Conservation (phyloP, 2,797 vertebrate genomes). For the Kryptopterus vitreolus region DNA sequence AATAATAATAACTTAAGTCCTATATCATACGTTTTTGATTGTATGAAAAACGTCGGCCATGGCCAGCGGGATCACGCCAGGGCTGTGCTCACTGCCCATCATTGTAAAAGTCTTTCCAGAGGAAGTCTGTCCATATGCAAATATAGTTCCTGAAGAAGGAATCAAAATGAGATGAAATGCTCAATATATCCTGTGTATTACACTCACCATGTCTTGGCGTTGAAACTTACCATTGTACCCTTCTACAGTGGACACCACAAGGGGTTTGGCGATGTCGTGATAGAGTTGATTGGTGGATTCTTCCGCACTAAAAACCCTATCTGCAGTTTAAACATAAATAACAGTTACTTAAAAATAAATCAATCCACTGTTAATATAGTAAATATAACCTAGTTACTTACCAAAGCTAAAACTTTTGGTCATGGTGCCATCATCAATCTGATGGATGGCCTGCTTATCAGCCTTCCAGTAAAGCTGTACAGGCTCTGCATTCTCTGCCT, state of each 20-base stretch:
- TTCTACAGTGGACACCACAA: slow-evolving; percentile 86
- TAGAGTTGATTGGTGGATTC: slow-evolving; percentile 86
- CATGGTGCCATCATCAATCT: slow-evolving; percentile 79
- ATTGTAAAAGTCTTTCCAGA: slow-evolving; percentile 97
- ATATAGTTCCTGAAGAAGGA: slow-evolving; percentile 84
- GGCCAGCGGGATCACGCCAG: slow-evolving; percentile 88
- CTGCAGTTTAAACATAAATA: slow-evolving; percentile 61
- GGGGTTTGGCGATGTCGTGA: slow-evolving; percentile 84
- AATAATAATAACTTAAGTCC: too few species aligned
- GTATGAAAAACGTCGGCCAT: slow-evolving; percentile 89
- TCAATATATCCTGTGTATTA: neutral
- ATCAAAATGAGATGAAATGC: neutral
- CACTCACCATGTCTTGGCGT: neutral
- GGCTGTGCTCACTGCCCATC: slow-evolving; percentile 81
- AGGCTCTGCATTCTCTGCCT: slow-evolving; percentile 63
- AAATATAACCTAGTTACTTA: slow-evolving; percentile 61
- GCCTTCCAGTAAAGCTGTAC: slow-evolving; percentile 79
- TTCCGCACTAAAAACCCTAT: slow-evolving; percentile 83
- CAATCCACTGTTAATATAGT: neutral
- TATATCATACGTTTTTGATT: slow-evolving; percentile 80
- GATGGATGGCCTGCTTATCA: slow-evolving; percentile 78
- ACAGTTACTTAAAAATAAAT: neutral
- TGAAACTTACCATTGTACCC: slow-evolving; percentile 87
- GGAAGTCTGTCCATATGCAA: slow-evolving; percentile 94
- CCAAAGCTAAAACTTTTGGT: slow-evolving; percentile 87